phyloP scores from a whole-genome alignment of 2,797 vertebrate genomes.

The Notoglanidium macrostoma region DNA sequence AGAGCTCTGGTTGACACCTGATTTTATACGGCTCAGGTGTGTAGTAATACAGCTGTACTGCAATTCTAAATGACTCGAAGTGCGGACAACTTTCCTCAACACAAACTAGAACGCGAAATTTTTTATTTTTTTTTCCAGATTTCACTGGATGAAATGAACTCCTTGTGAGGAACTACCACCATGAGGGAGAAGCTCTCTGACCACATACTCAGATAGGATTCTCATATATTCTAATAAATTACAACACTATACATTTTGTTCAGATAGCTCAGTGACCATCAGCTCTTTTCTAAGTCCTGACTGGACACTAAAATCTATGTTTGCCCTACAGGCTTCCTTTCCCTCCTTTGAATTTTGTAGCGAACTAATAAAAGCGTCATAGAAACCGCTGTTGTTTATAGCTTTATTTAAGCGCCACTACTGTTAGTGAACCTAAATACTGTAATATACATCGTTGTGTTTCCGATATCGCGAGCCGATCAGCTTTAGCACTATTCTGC shows the following conservation, averaged over 20 bases:
- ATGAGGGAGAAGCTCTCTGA: background rate
- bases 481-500: background rate
- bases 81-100: background rate
- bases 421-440: background rate
- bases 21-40: slow-evolving; percentile 24
- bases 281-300: background rate
- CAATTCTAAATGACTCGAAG: slow-evolving; percentile 5
- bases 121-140: background rate
- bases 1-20: background rate
- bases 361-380: background rate
- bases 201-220: background rate
- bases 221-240: slow-evolving; percentile 6
- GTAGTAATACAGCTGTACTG: slow-evolving; percentile 29
- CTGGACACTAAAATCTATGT: background rate
- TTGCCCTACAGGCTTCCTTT: background rate
- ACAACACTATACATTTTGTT: slow-evolving; percentile 1
- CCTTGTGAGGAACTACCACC: background rate
- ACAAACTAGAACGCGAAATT: background rate
- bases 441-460: background rate
- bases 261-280: background rate
- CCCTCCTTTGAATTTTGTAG: background rate
- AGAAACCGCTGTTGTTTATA: background rate
- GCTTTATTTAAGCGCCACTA: background rate
- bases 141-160: background rate
- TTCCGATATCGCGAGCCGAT: background rate